Evolutionary conservation across 2,888 invertebrate species (phyloP), one percentile per base, ranked within the genome.

Genomic region (Amblyjoppa fuscipennis): DNA sequence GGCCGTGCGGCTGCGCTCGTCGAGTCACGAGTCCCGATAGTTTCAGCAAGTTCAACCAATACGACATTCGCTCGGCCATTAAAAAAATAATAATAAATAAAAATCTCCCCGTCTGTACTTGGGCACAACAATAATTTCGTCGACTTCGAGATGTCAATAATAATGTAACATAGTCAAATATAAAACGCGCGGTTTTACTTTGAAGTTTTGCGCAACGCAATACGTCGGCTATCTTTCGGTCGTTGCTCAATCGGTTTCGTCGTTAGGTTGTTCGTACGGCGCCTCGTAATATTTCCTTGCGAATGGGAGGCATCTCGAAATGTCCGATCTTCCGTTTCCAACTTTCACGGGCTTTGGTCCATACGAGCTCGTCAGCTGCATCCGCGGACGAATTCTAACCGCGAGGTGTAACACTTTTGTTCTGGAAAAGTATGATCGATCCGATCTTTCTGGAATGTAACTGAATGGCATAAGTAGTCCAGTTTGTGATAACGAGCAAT

Each of bases 401-500:
- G 61, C 61, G 31, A 45, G n/a, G n/a, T 0, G 49, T 64, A 64
- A 64, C 75, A 61, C 20, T 38, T 45, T 59, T 45, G 41, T 61
- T 59, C 59, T 16, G 1, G 20, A 20, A 66, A 56, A 69, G n/a
- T 56, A 41, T 77, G 66, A 28, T 53, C 28, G 51, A 53, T 66
- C 56, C 16, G 53, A 66, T 38, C 51, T 38, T 41, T 68, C 25
- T 16, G 34, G 20, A 41, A 41, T 20, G 68, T 41, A 49, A 51
- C 56, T 41, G 56, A 69, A 78, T 68, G 25, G 25, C 20, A 16
- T 53, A 38, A 28, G 41, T 59, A 66, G 66, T 51, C 45, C 25
- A 25, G 45, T 69, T 78, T 70, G 59, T 70, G 81, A 81, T 81
- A 81, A 85, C 64, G 78, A 84, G 59, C 69, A 85, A 79, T 79